Percentiles rank a stretch among this genome's conserved stretches.
Conservation (phyloP, 1,140 invertebrate genomes). For the Melipona quadrifasciata region DNA sequence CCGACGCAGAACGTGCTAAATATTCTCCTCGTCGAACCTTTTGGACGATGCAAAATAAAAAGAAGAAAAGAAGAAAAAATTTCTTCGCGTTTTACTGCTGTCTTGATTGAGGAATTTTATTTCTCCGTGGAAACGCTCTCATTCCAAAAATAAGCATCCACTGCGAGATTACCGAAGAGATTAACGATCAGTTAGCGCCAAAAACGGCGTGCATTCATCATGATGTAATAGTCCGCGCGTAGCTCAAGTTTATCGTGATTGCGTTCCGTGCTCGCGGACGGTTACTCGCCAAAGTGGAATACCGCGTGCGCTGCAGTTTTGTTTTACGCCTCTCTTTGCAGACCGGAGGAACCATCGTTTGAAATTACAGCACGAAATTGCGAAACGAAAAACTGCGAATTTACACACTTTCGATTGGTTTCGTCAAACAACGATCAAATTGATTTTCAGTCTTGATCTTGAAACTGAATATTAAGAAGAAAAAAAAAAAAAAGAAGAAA, state of each 20-base stretch:
- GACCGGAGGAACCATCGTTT: not conserved
- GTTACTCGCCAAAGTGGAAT: conserved; percentile 23
- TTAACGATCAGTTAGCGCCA: not conserved
- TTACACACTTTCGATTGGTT: not conserved
- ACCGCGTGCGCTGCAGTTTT: conserved; percentile 21
- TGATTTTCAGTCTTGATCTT: too few species aligned
- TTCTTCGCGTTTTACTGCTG: too few species aligned
- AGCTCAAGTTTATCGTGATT: not conserved
- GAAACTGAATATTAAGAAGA: too few species aligned
- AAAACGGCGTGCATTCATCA: conserved; percentile 17
- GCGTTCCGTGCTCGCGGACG: conserved; percentile 1
- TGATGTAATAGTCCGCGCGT: conserved; percentile 19
- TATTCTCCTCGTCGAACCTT: too few species aligned
- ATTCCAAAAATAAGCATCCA: too few species aligned
- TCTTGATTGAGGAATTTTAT: too few species aligned
- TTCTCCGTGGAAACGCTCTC: too few species aligned
- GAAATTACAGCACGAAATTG: not conserved
- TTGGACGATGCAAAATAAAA: too few species aligned
- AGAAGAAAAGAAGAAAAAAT: too few species aligned
- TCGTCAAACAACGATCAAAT: too few species aligned
- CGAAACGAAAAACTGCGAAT: not conserved
- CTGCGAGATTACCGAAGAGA: not conserved
- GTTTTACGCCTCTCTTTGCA: not conserved
- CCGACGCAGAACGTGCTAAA: too few species aligned
- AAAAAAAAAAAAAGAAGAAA: too few species aligned